Evolutionary conservation across 2,888 invertebrate species (phyloP), one percentile per base, ranked within the genome.

Genomic region (Erynnis tages): DNA sequence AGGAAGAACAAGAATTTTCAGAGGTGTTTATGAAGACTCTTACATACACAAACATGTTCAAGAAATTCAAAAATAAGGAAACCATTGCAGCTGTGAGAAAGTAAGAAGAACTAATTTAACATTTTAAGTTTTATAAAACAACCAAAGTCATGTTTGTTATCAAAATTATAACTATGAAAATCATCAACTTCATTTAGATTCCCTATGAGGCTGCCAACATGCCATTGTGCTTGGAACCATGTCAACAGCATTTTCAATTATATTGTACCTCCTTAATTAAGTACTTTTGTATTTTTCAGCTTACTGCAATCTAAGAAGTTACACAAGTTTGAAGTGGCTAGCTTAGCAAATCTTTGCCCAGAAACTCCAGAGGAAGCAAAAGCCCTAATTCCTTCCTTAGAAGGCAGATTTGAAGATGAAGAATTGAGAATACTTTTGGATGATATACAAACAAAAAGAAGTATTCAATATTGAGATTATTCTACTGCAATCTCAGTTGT

Each of bases 361-460:
- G 99, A 99, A 87, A 98, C 96, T 30, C 96, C 98, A 0, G 99
- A 99, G 74, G 99, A 99, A 90, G 98, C 99, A 0, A 99, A 99
- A 87, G 96, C 98, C 11, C 89, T 99, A 7, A 98, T 99, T 73
- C 99, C 98, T 54, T 98, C 98, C 60, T 86, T 99, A 58, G 99
- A 99, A 82, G 98, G 98, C 29, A 93, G 99, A 66, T 96, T 99
- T 87, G 98, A 98, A 83, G 99, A 99, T 80, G 99, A 99, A 76
- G 99, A 99, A 82, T 90, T 99, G n/a, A 92, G 98, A 65, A 96
- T 97, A 73, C 94, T 99, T 65, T 90, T 99, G 55, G 99, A 99
- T 75, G 99, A 99, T 75, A 98, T 99, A 76, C 98, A 98, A 84
- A 98, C 98, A 0, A 99, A 99, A 81, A 92, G 98, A 74, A 98